These are phyloP conservation scores for Eristalis arbustorum DNA, from an alignment of 2,888 invertebrate genomes.

Conservation along the genomic window DNA sequence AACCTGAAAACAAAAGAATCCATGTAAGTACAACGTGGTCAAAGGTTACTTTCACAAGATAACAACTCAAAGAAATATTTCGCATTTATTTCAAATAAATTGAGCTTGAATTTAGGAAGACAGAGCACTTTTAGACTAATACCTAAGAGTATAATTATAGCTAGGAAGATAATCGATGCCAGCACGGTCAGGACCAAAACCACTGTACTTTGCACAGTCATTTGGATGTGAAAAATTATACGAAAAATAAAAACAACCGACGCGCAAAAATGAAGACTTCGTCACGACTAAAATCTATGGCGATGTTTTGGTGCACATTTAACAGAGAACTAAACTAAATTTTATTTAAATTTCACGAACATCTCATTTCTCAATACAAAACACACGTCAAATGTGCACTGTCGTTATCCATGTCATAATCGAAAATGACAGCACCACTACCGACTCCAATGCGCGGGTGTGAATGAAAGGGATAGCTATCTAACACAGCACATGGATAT, in stretches of 20 bases:
- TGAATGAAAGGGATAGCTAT: constrained; percentile 19
- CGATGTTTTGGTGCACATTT: constrained; percentile 15
- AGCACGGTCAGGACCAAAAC: constrained; percentile 81
- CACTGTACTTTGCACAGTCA: constrained; percentile 76
- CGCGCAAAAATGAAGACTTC: background rate
- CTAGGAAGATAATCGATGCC: constrained; percentile 82
- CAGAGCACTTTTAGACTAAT: constrained; percentile 74
- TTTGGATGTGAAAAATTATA: constrained; percentile 64
- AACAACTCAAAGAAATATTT: background rate
- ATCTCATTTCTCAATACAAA: constrained; percentile 38
- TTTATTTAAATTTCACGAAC: constrained; percentile 37
- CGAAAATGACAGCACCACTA: constrained; percentile 27
- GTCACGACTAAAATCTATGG: constrained; percentile 3
- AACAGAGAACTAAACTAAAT: constrained; percentile 6
- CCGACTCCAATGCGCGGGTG: constrained; percentile 15
- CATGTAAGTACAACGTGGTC: background rate
- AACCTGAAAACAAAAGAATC: constrained; percentile 84
- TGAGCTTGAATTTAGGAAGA: background rate
- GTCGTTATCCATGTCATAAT: constrained; percentile 38
- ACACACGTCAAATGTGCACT: constrained; percentile 51
- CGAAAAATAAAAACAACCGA: constrained; percentile 3
- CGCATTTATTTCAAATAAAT: background rate
- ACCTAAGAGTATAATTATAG: constrained; percentile 83
- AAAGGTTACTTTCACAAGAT: constrained; percentile 47
- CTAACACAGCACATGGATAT: constrained; percentile 17